phyloP scores from a whole-genome alignment of 2,113 vertebrate species.

The Enhydra lutris region DNA sequence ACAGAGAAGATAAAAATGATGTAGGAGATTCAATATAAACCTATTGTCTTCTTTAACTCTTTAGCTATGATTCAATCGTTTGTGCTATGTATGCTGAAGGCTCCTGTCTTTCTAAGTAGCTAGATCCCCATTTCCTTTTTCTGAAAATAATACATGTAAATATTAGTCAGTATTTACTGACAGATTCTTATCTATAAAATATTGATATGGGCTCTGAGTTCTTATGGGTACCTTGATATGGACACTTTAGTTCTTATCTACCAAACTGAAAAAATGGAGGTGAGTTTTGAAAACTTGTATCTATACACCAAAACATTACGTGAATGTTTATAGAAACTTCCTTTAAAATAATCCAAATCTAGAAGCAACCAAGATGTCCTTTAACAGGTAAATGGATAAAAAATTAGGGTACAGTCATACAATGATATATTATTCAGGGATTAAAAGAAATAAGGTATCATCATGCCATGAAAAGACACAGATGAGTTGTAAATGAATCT shows the following conservation, averaged over 20 bases:
- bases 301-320: not conserved
- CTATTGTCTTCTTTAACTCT: not conserved
- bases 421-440: not conserved
- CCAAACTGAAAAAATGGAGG: not conserved
- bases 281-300: not conserved
- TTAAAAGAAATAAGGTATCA: not conserved
- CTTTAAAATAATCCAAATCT: not conserved
- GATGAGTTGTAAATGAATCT: not conserved
- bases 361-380: not conserved
- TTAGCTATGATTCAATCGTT: not conserved
- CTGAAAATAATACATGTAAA: not conserved
- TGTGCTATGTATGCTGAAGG: not conserved
- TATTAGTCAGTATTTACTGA: not conserved
- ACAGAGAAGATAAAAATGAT: conserved; percentile 10
- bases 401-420: not conserved
- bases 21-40: not conserved
- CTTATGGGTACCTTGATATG: not conserved
- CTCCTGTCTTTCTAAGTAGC: not conserved
- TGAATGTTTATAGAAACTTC: not conserved
- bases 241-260: not conserved
- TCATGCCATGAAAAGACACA: not conserved
- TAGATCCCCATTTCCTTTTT: not conserved
- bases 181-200: not conserved
- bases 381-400: not conserved
- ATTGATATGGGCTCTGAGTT: not conserved